Evolutionary conservation across 2,113 vertebrate species (phyloP), one percentile per base, ranked within the genome.

Genomic region (Poecilia latipinna): DNA sequence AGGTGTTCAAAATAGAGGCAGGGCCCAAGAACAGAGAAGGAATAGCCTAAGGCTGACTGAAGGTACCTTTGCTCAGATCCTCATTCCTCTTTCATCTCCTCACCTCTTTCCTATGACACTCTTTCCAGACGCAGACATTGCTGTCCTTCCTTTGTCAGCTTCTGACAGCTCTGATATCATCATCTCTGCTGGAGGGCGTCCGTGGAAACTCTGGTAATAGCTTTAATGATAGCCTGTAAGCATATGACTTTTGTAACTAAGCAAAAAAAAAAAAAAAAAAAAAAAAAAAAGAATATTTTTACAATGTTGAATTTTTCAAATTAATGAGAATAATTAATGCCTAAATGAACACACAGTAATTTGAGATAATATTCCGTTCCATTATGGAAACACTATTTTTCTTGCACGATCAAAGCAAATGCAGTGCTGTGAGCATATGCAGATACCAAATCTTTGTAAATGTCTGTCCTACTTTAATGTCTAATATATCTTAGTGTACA

Each of bases 211-310:
- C 61, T 62, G 77, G 39, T 73, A 86, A 88, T 78, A 32, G 48
- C 79, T 84, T 88, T 80, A 89, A 89, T 82, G 86, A 71, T 75
- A 63, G 63, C 32, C 77, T 86, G 73, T 81, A 83, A 81, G 65
- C 17, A 79, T 76, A 48, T 29, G 0, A 22, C 31, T 68, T 8
- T 68, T 74, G 68, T 60, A 72, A 83, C 70, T 31, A 68, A 65
- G 75, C n/a, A n/a, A n/a, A n/a, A 77, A 65, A 75, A 84, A 78
- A 57, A 33, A 68, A 57, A 33, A 29, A 26, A 84, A 78, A 60
- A 33, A 65, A 61, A 35, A 31, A 28, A 28, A 48, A 12, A 42
- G 39, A 42, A 73, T 78, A 69, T 62, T 81, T 76, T 79, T 39
- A 61, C 78, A 67, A 80, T 80, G 67, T 33, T 74, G 65, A 60